Evolutionary conservation across 2,888 invertebrate genomes (phyloP).

Genomic region (Sarcophaga carnaria): DNA sequence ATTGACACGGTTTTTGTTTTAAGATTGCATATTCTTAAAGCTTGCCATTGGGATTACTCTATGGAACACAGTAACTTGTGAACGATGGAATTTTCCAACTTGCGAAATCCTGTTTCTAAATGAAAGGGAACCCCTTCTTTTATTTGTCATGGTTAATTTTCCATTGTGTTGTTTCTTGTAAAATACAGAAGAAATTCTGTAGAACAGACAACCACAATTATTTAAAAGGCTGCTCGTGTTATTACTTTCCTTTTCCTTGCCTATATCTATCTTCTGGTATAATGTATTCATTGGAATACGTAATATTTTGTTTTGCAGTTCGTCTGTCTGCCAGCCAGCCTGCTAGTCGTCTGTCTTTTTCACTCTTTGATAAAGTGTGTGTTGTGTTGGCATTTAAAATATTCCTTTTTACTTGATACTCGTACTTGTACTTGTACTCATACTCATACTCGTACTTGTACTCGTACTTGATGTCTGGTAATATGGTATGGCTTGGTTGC

Average conservation of each 20-base stretch:
- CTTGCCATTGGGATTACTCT: too few species aligned
- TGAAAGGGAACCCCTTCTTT: background rate
- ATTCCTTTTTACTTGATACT: background rate
- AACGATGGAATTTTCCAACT: too few species aligned
- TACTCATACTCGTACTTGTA: background rate
- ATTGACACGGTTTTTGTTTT: too few species aligned
- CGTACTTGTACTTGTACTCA: too few species aligned
- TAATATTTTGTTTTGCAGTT: background rate
- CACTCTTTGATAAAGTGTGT: background rate
- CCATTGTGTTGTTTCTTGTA: background rate
- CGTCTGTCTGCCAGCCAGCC: background rate
- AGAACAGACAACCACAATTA: constrained; percentile 27
- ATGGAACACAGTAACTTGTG: background rate
- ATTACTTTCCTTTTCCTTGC: constrained; percentile 1
- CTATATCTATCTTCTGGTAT: background rate
- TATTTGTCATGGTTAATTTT: background rate
- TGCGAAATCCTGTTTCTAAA: background rate
- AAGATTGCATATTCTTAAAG: too few species aligned
- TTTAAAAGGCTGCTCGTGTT: constrained; percentile 13
- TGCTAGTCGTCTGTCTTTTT: background rate
- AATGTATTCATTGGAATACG: background rate
- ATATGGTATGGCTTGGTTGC: constrained; percentile 5
- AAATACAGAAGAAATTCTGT: background rate
- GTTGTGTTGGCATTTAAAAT: constrained; percentile 47
- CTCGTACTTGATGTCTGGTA: background rate